These are phyloP conservation scores for Nephila pilipes DNA, from an alignment of 1,140 invertebrate genomes.

Conservation along the genomic window DNA sequence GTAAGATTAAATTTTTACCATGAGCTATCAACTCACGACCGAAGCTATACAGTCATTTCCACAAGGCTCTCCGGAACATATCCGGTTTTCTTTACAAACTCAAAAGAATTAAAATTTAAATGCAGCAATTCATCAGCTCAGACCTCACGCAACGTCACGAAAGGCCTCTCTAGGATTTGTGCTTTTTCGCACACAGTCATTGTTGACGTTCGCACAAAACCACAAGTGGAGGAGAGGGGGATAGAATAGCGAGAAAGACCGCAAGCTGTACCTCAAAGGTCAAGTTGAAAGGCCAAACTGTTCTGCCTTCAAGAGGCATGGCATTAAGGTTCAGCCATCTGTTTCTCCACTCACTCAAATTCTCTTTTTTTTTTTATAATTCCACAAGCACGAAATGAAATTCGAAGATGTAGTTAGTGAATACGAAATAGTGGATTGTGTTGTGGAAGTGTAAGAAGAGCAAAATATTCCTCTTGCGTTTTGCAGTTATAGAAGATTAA, in stretches of 20 bases:
- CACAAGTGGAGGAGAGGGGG: not conserved
- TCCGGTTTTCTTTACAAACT: not conserved
- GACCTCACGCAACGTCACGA: not conserved
- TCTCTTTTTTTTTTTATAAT: not conserved
- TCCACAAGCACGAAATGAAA: not conserved
- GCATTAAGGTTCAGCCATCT: not conserved
- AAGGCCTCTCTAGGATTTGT: not conserved
- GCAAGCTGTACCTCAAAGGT: not conserved
- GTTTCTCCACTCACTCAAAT: not conserved
- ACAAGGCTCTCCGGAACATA: not conserved
- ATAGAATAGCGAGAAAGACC: not conserved
- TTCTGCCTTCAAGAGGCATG: not conserved
- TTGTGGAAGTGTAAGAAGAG: too few relatives aligned
- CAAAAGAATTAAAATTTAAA: not conserved
- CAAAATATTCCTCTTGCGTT: too few relatives aligned
- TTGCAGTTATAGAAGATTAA: too few relatives aligned
- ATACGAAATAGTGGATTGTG: too few relatives aligned
- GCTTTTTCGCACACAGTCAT: not conserved
- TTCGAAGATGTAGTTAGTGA: too few relatives aligned
- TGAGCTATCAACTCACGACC: not conserved
- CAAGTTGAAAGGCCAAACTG: constrained; percentile 20
- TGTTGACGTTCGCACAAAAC: not conserved
- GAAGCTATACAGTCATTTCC: not conserved
- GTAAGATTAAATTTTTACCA: not conserved
- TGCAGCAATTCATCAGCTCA: not conserved